phyloP scores from a whole-genome alignment of 1,140 invertebrate species.

The Listronotus bonariensis region DNA sequence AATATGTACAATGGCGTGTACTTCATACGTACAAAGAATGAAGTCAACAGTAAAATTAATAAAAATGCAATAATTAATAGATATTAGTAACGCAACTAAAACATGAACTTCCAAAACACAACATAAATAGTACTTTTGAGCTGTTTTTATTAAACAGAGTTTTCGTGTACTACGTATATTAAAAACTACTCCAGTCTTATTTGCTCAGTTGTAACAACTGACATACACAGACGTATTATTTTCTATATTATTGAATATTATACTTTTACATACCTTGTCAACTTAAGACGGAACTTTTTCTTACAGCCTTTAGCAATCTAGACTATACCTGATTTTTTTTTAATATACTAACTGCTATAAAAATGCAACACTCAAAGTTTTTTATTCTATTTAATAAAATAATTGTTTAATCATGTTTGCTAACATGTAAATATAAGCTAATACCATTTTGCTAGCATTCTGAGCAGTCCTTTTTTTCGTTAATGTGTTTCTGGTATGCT shows the following conservation, averaged over 20 bases:
- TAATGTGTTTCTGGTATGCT: too few species aligned
- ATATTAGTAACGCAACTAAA: conserved; percentile 5
- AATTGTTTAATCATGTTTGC: too few species aligned
- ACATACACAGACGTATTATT: background rate
- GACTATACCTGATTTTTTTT: too few species aligned
- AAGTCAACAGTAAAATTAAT: conserved; percentile 6
- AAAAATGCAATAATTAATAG: conserved; percentile 12
- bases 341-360: too few species aligned
- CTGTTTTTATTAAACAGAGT: background rate
- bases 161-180: conserved; percentile 3
- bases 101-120: conserved; percentile 5
- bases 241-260: background rate
- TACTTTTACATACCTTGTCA: background rate
- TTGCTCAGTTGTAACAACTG: conserved; percentile 6
- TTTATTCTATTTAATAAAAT: too few species aligned
- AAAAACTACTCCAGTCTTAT: conserved; percentile 24
- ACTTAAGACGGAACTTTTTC: too few species aligned
- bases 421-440: too few species aligned
- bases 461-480: too few species aligned
- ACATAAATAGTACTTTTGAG: conserved; percentile 7
- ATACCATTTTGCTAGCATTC: too few species aligned
- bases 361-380: too few species aligned
- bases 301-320: too few species aligned
- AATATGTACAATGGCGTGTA: conserved; percentile 11
- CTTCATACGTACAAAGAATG: background rate